These are phyloP conservation scores for Tetragonula clypearis DNA, from an alignment of 1,140 invertebrate species.

Conservation along the genomic window DNA sequence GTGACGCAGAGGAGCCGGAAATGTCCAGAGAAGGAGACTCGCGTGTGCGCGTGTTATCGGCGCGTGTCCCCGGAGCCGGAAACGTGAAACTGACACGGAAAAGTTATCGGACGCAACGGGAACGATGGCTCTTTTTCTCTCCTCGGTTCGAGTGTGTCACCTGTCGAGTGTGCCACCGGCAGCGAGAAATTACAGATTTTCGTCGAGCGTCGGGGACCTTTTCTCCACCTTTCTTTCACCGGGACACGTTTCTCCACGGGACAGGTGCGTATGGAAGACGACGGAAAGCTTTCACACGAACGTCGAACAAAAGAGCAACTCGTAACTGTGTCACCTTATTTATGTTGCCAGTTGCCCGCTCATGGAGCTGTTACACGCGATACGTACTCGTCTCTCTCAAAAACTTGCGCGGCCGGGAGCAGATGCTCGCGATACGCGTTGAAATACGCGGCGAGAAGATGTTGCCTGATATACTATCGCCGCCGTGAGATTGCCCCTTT, in stretches of 20 bases:
- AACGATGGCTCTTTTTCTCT: constrained; percentile 6
- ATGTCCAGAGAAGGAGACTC: background rate
- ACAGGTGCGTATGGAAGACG: background rate
- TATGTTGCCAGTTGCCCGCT: background rate
- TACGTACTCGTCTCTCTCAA: background rate
- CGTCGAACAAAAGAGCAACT: background rate
- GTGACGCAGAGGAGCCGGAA: background rate
- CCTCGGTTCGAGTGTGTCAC: background rate
- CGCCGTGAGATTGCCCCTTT: background rate
- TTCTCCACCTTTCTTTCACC: no score
- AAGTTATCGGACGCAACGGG: constrained; percentile 12
- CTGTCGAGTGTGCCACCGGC: background rate
- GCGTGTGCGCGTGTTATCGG: background rate
- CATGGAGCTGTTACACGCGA: background rate
- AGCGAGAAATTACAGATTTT: constrained; percentile 22
- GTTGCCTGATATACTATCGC: background rate
- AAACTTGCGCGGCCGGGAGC: background rate
- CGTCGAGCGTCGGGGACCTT: background rate
- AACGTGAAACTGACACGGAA: constrained; percentile 15
- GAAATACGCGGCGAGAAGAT: background rate
- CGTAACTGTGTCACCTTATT: constrained; percentile 23
- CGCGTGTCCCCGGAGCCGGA: background rate
- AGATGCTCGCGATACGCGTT: background rate
- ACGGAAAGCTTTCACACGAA: constrained; percentile 3
- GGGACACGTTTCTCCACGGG: background rate